Base-by-base conservation (phyloP, 1,140 invertebrate genomes). In the Schmidtea mediterranea region DNA sequence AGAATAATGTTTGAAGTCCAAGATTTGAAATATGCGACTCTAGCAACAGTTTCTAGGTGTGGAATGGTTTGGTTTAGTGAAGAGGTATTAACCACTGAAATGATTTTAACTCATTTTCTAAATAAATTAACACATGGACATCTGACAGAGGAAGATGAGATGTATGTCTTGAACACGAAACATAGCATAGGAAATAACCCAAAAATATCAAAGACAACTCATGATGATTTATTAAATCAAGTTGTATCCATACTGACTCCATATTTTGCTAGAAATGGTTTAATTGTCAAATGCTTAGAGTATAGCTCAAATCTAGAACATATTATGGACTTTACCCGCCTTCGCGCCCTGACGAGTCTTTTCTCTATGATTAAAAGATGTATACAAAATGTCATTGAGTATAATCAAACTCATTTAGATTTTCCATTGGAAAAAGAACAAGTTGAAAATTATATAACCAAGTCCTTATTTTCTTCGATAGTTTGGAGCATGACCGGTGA, bases 1-100 rank as follows among this genome's bases (percentile, higher is more conserved):
- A 70, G 90, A 53, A 80, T 98, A 40, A 94, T 98, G 82, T 98
- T 98, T 69, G 92, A 98, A 69, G 82, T 94, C 1, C 86, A 97
- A 73, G 90, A 98, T 69, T 66, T 98, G 54, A 89, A 87, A 63
- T 95, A 87, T 65, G 92, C 92, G 3, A 98, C 92, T 0, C 68
- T 97, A 48, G 92, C 92, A 12, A 98, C 92, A 0, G 92, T 98
- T 0, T 95, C 86, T 12, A 82, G 92, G 65, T 98, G 92, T 67
- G 92, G 92, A 40, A 68, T 68, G 66, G 62, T 68, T 12, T 68
- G 66, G 66, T 68, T 68, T 55, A 62, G 60, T 54, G 63, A 68
- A 46, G 63, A 68, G 66, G 89, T 97, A 1, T 72, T 98, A 1
- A 82, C 84, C 0, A 87, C 82, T 0, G 87, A 95, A 67, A 98